Base-by-base conservation (phyloP, 2,888 invertebrate genomes). In the Myopa tessellatipennis region DNA sequence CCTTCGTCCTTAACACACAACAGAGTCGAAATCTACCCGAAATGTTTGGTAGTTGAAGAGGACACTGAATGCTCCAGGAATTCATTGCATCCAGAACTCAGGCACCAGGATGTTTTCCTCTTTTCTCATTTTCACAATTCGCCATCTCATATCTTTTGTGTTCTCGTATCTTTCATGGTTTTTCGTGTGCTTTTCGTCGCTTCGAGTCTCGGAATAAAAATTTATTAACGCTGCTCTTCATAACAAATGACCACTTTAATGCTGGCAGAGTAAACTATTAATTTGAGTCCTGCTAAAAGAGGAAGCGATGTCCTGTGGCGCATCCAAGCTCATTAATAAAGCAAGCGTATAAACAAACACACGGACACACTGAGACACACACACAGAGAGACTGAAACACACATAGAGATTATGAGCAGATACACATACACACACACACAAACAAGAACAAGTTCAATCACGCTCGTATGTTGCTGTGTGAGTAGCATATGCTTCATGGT, bases 191-290 rank as follows among this genome's bases (percentile, higher is more conserved):
- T 58, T 58, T 58, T 67, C 67, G 67, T 40, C 40, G 36, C 45
- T 50, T n/a, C 63, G 63, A 61, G 55, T 52, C 65, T 63, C 38
- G 34, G 50, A 74, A 74, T 74, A 74, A 67, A 74, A 58, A 74
- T 74, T 74, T 74, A 74, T 74, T 74, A 74, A 67, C 67, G 74
- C 67, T 58, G 67, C 26, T 74, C 55, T 58, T 74, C 58, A 58
- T 68, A 68, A 68, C 68, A 74, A 74, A 74, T 74, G 74, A 55
- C 67, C 55, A 74, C 67, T 74, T 74, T 67, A 55, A 74, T 68
- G 67, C 58, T 68, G 55, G 38, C 68, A 58, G 55, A 36, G 67
- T 26, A 68, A 68, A 74, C 68, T 55, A 74, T 74, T 74, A 74
- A 74, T 74, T 74, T 68, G 67, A 68, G 74, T 74, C 74, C 36